Base-by-base conservation (phyloP, 2,113 vertebrate genomes). In the Monopterus albus region DNA sequence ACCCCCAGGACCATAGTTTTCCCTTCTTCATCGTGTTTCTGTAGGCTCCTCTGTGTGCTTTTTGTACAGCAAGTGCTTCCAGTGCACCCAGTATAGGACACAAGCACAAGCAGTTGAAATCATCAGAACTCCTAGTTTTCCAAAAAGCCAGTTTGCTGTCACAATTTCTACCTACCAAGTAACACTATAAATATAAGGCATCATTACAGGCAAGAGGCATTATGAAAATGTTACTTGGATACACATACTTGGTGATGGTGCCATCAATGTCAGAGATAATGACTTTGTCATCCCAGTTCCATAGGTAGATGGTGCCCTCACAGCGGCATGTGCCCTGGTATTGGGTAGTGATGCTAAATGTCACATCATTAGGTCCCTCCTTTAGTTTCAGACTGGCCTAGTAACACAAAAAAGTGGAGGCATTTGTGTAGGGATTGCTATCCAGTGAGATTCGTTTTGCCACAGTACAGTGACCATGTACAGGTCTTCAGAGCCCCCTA, bases 221-320 rank as follows among this genome's bases (percentile, higher is more conserved):
- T 28, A 15, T 36, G 18, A 33, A 40, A 53, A n/a, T n/a, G 12
- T 61, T 47, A 36, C 26, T 59, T 38, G 10, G 20, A 21, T 25
- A 12, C 1, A 80, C 95, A 28, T 94, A 96, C 97, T 99, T 99
- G 42, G 97, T 99, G 86, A 99, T 99, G 45, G 97, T 99, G 33
- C 97, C 98, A 53, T 99, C 98, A 5, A 99, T 99, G 83, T 99
- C 98, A 0, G 98, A 99, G 87, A 99, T 98, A 76, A 99, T 91
- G 86, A 99, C 89, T 90, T 96, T 97, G 88, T 98, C 96, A 29
- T 97, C 93, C 97, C 97, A 99, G 89, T 97, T 95, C 97, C 98
- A 99, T 65, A 99, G 92, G 90, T 99, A 98, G 68, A 99, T 98
- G 79, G 97, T 99, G 15, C 96, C 98, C 3, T 96, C 96, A 64